Percentiles rank a stretch among this genome's conserved stretches.
These are phyloP conservation scores for Amphipoea lucens DNA, from an alignment of 2,888 invertebrate genomes.

Conservation along the genomic window DNA sequence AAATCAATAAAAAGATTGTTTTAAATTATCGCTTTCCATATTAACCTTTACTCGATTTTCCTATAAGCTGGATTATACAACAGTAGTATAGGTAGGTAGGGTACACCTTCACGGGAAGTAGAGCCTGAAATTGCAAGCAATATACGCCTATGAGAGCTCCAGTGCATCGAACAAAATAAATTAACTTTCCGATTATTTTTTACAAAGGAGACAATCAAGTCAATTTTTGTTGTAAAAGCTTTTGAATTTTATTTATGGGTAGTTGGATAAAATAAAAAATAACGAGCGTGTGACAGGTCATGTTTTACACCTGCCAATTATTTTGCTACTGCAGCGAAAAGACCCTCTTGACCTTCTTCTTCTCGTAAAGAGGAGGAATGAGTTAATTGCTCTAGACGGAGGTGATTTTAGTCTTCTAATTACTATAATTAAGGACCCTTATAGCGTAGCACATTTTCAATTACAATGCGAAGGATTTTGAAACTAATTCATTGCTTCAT, in stretches of 20 bases:
- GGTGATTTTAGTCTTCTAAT: neutral
- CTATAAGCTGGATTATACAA: constrained; percentile 6
- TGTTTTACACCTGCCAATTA: neutral
- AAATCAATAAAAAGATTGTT: neutral
- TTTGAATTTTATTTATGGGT: constrained; percentile 3
- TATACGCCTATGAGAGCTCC: constrained; percentile 17
- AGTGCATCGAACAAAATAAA: constrained; percentile 32
- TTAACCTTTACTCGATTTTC: neutral
- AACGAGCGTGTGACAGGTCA: neutral
- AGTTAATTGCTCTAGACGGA: neutral
- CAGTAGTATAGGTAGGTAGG: neutral
- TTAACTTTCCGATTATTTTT: constrained; percentile 35
- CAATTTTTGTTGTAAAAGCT: neutral
- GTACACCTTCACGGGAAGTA: constrained; percentile 12
- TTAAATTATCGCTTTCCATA: neutral
- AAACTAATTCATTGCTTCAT: neutral
- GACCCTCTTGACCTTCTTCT: no score
- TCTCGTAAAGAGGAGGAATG: no score
- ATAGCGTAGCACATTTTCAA: neutral
- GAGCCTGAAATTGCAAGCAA: constrained; percentile 54
- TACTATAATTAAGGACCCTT: neutral
- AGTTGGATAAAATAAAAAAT: neutral
- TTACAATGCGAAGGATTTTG: neutral
- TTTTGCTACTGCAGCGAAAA: neutral
- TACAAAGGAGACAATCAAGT: constrained; percentile 23